Percentiles rank a stretch among this genome's conserved stretches.
phyloP scores from a whole-genome alignment of 1,140 invertebrate species.

The Hyposmocoma kahamanoa region DNA sequence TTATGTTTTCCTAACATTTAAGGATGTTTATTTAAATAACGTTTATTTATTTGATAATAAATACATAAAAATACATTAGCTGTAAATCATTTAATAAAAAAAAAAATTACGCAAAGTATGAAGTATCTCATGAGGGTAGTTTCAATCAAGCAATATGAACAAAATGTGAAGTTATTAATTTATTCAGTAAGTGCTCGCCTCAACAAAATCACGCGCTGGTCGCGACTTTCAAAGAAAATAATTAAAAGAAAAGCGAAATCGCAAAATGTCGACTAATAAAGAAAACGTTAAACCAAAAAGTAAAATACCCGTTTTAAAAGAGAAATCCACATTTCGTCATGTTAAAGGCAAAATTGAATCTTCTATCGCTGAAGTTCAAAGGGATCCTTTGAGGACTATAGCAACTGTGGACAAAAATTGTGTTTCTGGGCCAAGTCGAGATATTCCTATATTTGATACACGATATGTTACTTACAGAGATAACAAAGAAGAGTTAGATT shows the following conservation, averaged over 20 bases:
- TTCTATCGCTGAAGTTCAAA: background rate
- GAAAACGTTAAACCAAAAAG: background rate
- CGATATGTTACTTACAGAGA: background rate
- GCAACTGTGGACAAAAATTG: background rate
- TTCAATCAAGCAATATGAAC: too few relatives aligned
- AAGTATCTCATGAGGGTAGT: too few relatives aligned
- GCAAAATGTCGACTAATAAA: background rate
- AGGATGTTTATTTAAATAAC: too few relatives aligned
- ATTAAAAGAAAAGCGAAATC: conserved; percentile 6
- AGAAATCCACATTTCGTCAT: background rate
- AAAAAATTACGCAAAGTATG: too few relatives aligned
- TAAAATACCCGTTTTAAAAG: background rate
- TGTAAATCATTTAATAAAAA: too few relatives aligned
- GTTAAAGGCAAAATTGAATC: background rate
- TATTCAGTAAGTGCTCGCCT: too few relatives aligned
- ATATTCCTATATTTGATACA: background rate
- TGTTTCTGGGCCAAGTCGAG: background rate
- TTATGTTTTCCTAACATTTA: too few relatives aligned
- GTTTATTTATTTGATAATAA: too few relatives aligned
- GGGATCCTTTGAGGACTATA: background rate
- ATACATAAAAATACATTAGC: too few relatives aligned
- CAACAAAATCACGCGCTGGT: too few relatives aligned
- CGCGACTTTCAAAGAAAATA: conserved; percentile 14
- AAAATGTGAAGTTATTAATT: too few relatives aligned
- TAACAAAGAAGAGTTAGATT: background rate